Conservation (phyloP, 2,797 vertebrate species). For the Typhlichthys eigenmanni region DNA sequence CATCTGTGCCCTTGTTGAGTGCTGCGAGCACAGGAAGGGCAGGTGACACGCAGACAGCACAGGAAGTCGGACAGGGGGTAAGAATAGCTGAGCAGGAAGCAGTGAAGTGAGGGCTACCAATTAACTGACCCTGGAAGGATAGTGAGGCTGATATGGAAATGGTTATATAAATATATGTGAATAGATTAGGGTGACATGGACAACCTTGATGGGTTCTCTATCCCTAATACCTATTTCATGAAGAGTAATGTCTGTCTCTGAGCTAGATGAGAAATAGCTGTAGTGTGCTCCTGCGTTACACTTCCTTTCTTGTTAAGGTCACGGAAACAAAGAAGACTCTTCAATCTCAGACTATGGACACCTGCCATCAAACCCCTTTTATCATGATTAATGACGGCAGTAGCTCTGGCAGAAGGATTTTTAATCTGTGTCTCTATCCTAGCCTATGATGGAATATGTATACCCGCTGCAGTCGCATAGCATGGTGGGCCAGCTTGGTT, state of each 20-base stretch:
- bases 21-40: not conserved
- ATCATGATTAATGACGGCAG: conserved; percentile 27
- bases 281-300: conserved; percentile 14
- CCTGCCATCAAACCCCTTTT: conserved; percentile 24
- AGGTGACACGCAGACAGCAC: not conserved
- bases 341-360: conserved; percentile 44
- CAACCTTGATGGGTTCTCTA: not conserved
- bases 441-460: too few species aligned
- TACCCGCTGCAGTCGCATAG: too few species aligned
- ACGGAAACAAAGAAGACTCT: conserved; percentile 19
- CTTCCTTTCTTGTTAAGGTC: conserved; percentile 51
- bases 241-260: conserved; percentile 32
- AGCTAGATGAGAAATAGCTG: conserved; percentile 19
- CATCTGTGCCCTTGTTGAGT: not conserved
- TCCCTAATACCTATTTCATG: conserved; percentile 26
- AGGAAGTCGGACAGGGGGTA: not conserved
- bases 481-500: too few species aligned
- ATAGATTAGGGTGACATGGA: not conserved
- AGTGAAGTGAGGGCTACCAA: not conserved
- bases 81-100: not conserved
- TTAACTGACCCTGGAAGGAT: not conserved
- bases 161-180: not conserved
- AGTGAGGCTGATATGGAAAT: not conserved
- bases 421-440: conserved; percentile 14
- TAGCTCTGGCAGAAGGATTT: conserved; percentile 14